Base-by-base conservation (phyloP, 2,888 invertebrate species). In the Nomada fabriciana region DNA sequence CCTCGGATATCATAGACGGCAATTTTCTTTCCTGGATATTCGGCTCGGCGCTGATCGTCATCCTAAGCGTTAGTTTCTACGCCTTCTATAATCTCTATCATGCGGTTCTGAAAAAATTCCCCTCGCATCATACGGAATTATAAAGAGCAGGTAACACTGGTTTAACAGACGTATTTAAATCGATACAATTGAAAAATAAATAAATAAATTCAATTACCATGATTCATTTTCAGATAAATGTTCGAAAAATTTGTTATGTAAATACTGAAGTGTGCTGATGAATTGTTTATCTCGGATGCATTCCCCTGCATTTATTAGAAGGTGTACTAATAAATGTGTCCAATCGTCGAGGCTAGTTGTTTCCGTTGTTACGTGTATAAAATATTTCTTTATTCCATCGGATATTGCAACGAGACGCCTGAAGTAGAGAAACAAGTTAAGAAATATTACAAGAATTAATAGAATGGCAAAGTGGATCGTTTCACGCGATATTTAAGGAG, bases 21-120 rank as follows among this genome's bases (percentile, higher is more conserved):
- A 97, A 96, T 91, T 97, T 98, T 91, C 94, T 98, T 0, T 97
- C 97, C 89, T 95, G 97, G 88, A 97, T 98, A 53, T 98, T 98
- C 90, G 97, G 96, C 1, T 96, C 96, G 0, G 97, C 97, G 1
- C 94, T 98, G 4, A 90, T 97, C 13, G 96, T 97, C 60, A 98
- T 98, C 76, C 93, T 98, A 11, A 96, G 96, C 88, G 98, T 98
- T 57, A 97, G 97, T 71, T 95, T 97, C 1, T 98, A 98, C 91
- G 98, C 98, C 0, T 98, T 98, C 92, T 97, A 97, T 89, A 97
- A 97, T 93, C 94, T 98, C 0, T 97, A 97, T 91, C 95, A 96
- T 89, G 97, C 97, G 20, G 97, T 98, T 69, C 93, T 97, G 50
- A 98, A 97, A 94, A 97, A 97, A 93, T 98, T 98, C 90, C 97